These are phyloP conservation scores for Orthosia cruda DNA, from an alignment of 2,888 invertebrate genomes.

Conservation along the genomic window DNA sequence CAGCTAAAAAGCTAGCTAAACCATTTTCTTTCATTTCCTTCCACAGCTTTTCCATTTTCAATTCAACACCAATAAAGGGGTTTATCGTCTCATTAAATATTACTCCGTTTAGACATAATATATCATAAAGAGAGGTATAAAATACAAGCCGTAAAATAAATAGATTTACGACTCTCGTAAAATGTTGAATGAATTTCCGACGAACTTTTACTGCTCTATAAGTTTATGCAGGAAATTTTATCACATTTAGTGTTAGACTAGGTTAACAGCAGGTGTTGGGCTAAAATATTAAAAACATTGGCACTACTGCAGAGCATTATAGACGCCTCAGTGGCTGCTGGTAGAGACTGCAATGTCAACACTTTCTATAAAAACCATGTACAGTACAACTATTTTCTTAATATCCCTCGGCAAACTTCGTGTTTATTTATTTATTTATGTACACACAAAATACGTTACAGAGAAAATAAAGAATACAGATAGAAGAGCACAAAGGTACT, in stretches of 20 bases:
- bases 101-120: slow-evolving; percentile 41
- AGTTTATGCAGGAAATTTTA: slow-evolving; percentile 55
- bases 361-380: no score
- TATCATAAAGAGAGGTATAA: slow-evolving; percentile 57
- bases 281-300: neutral
- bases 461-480: no score
- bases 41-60: slow-evolving; percentile 26
- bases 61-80: slow-evolving; percentile 27
- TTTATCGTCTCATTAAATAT: slow-evolving; percentile 53
- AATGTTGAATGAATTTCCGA: slow-evolving; percentile 65
- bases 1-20: neutral
- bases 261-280: neutral
- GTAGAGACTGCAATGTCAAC: no score
- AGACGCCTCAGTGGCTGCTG: no score
- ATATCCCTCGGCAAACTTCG: no score
- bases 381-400: no score
- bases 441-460: no score
- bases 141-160: slow-evolving; percentile 67
- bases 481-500: no score
- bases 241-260: slow-evolving; percentile 16
- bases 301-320: no score
- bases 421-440: no score
- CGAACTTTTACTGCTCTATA: slow-evolving; percentile 61
- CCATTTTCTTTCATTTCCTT: neutral
- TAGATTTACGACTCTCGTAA: slow-evolving; percentile 64